Evolutionary conservation across 2,113 vertebrate species (phyloP).

Genomic region (Laticauda laticaudata): DNA sequence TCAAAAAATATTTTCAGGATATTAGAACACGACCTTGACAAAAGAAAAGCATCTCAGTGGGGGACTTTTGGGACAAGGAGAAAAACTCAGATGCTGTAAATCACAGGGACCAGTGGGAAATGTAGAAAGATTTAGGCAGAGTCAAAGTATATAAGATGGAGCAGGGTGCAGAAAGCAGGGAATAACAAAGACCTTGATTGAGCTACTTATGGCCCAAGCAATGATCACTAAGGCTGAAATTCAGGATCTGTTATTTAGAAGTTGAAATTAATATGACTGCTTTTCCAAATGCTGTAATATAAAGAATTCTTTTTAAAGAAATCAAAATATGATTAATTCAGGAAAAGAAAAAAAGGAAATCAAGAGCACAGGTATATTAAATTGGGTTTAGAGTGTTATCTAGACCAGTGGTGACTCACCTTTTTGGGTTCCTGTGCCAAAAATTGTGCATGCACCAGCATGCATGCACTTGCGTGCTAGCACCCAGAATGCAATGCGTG

Average conservation of each 20-base stretch:
- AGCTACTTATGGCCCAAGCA: neutral
- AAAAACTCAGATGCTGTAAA: neutral
- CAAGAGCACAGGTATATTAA: neutral
- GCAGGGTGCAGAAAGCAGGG: neutral
- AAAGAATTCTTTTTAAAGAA: neutral
- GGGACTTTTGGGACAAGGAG: neutral
- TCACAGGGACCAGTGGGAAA: fast-evolving
- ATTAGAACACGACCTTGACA: neutral
- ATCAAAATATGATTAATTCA: neutral
- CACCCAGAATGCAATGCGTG: no score
- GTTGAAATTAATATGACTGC: neutral
- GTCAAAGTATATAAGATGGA: neutral
- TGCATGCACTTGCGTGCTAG: no score
- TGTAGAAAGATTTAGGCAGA: neutral
- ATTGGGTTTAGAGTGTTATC: neutral
- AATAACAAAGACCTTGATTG: neutral
- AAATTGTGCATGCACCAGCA: no score
- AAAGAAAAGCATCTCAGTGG: neutral
- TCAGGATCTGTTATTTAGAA: neutral
- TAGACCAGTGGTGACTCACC: no score
- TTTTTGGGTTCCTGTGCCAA: no score
- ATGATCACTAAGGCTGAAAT: no score
- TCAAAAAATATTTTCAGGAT: neutral
- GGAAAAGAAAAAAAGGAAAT: neutral
- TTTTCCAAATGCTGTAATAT: neutral